Evolutionary conservation across 1,140 invertebrate species (phyloP), one percentile per base, ranked within the genome.

Genomic region (Bicyclus anynana): DNA sequence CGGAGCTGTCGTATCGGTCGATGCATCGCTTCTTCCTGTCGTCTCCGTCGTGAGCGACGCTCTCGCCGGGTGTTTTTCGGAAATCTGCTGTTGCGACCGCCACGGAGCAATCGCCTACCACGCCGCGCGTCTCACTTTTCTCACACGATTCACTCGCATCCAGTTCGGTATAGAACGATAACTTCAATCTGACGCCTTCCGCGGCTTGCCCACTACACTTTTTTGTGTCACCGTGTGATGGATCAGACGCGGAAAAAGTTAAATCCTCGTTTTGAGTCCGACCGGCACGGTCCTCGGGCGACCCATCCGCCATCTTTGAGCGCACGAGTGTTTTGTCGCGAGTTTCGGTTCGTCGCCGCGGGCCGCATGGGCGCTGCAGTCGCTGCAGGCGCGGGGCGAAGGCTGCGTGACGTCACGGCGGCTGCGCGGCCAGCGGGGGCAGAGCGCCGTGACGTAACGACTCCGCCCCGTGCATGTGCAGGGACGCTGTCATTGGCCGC

Each of bases 1-100:
- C 95, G 71, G 94, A 95, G 84, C 94, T 95, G 91, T 96, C 95
- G 91, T 95, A 95, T 91, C 94, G 91, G 92, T 96, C 94, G 74
- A 94, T 90, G 88, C 94, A 95, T 87, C 95, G 91, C 87, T 95
- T 95, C 90, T 95, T 95, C 80, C 93, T 92, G 77, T 91, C 93
- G 59, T 91, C 90, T 37, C 87, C 88, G 53, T 89, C 88, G 38
- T 7, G 23, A 23, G 72, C 78, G 70, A 62, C 53, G 74, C 62
- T 72, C 52, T 61, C 65, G 50, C 73, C 68, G 53, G 64, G 62
- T 53, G 73, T 70, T 69, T 78, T 83, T 80, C 56, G 74, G 72
- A 72, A 76, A 73, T 78, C 69, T 53, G 70, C 64, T 59, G 70
- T 53, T 61, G 59, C 72, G 64, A 65, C 59, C 63, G 68, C 75